phyloP scores from a whole-genome alignment of 1,140 invertebrate genomes.

The Heliconius nattereri region DNA sequence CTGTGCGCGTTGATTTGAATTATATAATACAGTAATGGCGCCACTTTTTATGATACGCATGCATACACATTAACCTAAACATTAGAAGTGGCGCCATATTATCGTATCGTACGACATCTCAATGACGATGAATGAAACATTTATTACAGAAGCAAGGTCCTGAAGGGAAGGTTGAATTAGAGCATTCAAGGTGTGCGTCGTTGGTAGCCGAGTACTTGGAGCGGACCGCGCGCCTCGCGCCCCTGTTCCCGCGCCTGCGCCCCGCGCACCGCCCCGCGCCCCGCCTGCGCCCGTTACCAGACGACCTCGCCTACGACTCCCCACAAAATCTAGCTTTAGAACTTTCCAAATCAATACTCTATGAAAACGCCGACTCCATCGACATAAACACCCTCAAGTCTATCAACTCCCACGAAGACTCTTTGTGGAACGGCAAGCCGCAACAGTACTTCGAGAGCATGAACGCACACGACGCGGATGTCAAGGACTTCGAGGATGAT shows the following conservation, averaged over 20 bases:
- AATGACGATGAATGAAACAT: background rate
- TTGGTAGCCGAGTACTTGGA: constrained; percentile 63
- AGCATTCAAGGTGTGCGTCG: constrained; percentile 26
- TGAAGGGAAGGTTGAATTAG: background rate
- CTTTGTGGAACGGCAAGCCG: constrained; percentile 71
- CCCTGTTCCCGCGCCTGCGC: constrained; percentile 49
- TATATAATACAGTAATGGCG: background rate
- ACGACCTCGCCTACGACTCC: constrained; percentile 50
- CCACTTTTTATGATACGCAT: background rate
- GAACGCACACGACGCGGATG: constrained; percentile 43
- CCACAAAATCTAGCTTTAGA: constrained; percentile 64
- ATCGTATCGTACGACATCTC: background rate
- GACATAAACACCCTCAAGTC: background rate
- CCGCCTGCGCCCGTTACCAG: constrained; percentile 37
- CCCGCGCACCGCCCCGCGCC: constrained; percentile 41
- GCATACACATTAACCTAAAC: background rate
- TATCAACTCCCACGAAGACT: constrained; percentile 28
- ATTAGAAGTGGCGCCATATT: background rate
- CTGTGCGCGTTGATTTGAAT: background rate
- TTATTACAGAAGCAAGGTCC: background rate
- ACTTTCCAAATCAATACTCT: constrained; percentile 60
- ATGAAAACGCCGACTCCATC: constrained; percentile 51
- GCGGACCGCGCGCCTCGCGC: constrained; percentile 57
- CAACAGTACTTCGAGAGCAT: constrained; percentile 77
- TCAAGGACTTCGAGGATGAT: constrained; percentile 66